Percentiles rank a stretch among this genome's conserved stretches.
Evolutionary conservation across 2,797 vertebrate genomes (phyloP).

Genomic region (Cossypha caffra): DNA sequence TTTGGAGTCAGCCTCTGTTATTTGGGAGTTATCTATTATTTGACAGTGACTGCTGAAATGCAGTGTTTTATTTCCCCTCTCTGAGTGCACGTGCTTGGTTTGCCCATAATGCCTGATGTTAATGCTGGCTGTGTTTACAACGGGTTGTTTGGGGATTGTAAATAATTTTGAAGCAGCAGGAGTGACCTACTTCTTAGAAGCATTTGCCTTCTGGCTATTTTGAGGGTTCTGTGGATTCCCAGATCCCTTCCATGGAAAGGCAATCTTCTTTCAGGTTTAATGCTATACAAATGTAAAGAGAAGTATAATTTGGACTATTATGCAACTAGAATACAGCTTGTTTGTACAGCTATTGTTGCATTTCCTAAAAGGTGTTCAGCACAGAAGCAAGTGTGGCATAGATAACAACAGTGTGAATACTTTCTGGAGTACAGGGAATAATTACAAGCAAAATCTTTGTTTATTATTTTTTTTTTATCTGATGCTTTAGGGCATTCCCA

Average conservation of each 20-base stretch:
- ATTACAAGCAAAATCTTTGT: not conserved
- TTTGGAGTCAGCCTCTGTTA: rapidly evolving
- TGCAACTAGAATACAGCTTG: not conserved
- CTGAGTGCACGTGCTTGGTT: not conserved
- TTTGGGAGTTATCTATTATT: not conserved
- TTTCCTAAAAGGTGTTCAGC: not conserved
- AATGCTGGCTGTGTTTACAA: not conserved
- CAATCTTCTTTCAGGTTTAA: not conserved
- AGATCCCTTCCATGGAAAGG: not conserved
- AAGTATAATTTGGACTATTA: not conserved
- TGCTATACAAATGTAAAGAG: not conserved
- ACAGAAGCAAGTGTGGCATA: not conserved
- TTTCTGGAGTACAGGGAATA: not conserved
- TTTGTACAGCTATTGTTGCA: not conserved
- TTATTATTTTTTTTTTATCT: not conserved
- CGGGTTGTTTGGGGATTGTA: not conserved
- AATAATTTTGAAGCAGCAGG: slow-evolving; percentile 58
- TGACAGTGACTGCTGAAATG: not conserved
- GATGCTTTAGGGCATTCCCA: not conserved
- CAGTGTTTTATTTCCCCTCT: not conserved
- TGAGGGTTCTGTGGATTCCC: not conserved
- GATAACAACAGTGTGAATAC: not conserved
- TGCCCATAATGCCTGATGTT: not conserved
- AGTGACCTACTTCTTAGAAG: slow-evolving; percentile 70
- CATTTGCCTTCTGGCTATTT: slow-evolving; percentile 67